A percentile compares a stretch with the other conserved stretches of the same genome.
These are phyloP conservation scores for Sialis fuliginosa DNA, from an alignment of 2,888 invertebrate species.

Conservation along the genomic window DNA sequence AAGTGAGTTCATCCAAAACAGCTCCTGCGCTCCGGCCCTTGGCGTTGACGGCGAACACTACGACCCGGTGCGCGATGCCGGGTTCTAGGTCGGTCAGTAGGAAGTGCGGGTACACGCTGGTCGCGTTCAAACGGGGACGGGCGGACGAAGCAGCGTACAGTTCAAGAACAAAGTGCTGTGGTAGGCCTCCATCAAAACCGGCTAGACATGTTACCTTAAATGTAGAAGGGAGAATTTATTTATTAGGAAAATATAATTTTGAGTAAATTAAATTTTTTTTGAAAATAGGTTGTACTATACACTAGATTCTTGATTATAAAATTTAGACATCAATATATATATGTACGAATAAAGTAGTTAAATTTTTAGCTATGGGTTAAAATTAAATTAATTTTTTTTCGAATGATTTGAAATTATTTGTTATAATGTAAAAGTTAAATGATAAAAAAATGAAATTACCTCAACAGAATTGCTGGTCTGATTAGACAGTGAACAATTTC, in stretches of 20 bases:
- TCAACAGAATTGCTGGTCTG: constrained; percentile 64
- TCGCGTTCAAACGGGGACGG: constrained; percentile 38
- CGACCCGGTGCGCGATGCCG: constrained; percentile 60
- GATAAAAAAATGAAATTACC: constrained; percentile 23
- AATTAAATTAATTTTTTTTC: no score
- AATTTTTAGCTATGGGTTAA: no score
- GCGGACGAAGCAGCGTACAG: constrained; percentile 36
- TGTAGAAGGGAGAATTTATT: not conserved
- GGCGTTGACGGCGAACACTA: constrained; percentile 61
- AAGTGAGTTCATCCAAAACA: constrained; percentile 55
- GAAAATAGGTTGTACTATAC: no score
- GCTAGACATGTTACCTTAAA: constrained; percentile 52
- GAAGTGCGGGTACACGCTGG: constrained; percentile 53
- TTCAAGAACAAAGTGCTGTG: constrained; percentile 71
- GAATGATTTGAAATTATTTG: no score
- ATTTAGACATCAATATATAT: no score
- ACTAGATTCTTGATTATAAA: no score
- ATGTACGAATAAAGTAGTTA: no score
- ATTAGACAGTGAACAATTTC: constrained; percentile 71
- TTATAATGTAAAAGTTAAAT: no score
- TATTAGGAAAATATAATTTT: no score
- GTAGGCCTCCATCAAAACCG: constrained; percentile 78
- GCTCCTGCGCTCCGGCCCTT: constrained; percentile 63
- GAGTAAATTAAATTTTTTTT: no score
- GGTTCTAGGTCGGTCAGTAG: constrained; percentile 61